Percentiles rank a stretch among this genome's conserved stretches.
Conservation (phyloP, 2,797 vertebrate species). For the Artibeus jamaicensis region DNA sequence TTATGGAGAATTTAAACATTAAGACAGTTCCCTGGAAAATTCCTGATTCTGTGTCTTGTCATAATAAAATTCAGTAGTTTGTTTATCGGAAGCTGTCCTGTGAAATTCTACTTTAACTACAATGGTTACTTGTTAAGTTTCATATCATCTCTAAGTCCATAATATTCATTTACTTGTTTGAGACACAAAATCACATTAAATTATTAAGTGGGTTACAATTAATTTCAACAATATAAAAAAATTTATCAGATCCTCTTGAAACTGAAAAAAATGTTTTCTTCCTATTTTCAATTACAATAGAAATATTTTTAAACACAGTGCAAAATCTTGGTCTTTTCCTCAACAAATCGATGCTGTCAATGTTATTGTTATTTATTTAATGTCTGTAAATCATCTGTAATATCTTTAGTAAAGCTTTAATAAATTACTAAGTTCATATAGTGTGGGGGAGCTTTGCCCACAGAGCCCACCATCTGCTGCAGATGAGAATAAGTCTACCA, state of each 20-base stretch:
- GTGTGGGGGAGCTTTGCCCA: too few relatives aligned
- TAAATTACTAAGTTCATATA: neutral
- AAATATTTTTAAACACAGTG: neutral
- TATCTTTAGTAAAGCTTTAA: neutral
- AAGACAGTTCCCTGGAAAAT: conserved; percentile 18
- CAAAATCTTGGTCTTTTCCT: neutral
- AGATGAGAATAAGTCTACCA: too few relatives aligned
- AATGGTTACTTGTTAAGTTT: neutral
- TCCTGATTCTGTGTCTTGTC: conserved; percentile 47
- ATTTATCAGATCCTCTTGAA: neutral
- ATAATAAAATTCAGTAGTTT: conserved; percentile 59
- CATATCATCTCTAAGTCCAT: neutral
- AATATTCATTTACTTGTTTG: conserved; percentile 33
- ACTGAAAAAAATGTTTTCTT: neutral
- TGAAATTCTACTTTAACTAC: conserved; percentile 29
- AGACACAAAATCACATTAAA: conserved; percentile 9
- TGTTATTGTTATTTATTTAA: neutral
- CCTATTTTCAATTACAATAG: neutral
- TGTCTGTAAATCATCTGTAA: neutral
- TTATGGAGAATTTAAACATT: conserved; percentile 23
- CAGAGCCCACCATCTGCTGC: too few relatives aligned
- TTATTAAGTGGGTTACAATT: neutral
- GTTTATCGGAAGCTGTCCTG: conserved; percentile 27
- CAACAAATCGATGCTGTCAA: neutral
- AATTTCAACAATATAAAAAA: neutral